These are phyloP conservation scores for Simalia tracyae DNA, from an alignment of 2,797 vertebrate species.

Conservation along the genomic window DNA sequence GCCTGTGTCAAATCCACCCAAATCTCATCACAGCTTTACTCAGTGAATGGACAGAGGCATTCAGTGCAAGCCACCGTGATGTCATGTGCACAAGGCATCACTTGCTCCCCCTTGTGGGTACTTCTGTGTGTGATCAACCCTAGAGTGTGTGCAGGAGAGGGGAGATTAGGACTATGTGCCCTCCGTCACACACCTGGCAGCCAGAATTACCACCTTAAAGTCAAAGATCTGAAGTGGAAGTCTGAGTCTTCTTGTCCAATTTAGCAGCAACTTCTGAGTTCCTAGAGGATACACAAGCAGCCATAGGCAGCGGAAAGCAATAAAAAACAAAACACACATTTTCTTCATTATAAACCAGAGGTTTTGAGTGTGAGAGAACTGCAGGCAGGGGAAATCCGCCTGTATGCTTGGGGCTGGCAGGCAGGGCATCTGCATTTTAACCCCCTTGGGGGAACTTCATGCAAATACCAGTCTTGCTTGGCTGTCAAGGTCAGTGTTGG, in stretches of 20 bases:
- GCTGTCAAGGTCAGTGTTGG: constrained; percentile 11
- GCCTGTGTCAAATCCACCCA: background rate
- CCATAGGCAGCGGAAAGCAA: background rate
- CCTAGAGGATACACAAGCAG: background rate
- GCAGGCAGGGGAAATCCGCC: too few relatives aligned
- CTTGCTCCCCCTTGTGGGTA: background rate
- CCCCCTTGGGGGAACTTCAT: constrained; percentile 1
- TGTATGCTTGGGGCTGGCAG: background rate
- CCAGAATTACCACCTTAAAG: background rate
- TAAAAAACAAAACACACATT: background rate
- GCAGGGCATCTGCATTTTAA: constrained; percentile 8
- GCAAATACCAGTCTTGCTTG: background rate
- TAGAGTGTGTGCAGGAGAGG: background rate
- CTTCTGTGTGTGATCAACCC: background rate
- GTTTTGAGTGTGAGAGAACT: background rate
- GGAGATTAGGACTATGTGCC: background rate
- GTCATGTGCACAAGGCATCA: background rate
- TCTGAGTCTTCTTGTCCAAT: background rate
- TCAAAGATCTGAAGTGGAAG: background rate
- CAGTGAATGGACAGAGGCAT: background rate
- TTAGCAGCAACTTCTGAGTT: background rate
- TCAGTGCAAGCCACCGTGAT: background rate
- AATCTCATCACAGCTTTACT: background rate
- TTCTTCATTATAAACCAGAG: background rate
- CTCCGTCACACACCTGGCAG: background rate